Evolutionary conservation across 2,888 invertebrate genomes (phyloP).

Genomic region (Plebejus anna): DNA sequence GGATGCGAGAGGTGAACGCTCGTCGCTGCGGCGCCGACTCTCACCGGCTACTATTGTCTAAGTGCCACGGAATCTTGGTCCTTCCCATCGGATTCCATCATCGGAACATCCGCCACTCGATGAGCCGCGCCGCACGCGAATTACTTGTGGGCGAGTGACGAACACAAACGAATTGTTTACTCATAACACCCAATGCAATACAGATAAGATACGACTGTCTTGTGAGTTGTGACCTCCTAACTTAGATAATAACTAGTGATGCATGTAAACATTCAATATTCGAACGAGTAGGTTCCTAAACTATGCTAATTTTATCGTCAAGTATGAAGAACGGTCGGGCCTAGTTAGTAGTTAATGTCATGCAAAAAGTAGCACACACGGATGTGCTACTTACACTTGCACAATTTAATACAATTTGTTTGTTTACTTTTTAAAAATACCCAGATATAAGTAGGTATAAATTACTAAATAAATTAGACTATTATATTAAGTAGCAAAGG

Average conservation of each 20-base stretch:
- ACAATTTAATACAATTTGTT: slow-evolving; percentile 11
- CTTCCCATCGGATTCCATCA: slow-evolving; percentile 75
- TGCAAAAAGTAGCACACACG: slow-evolving; percentile 22
- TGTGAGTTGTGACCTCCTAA: slow-evolving; percentile 33
- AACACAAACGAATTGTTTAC: slow-evolving; percentile 52
- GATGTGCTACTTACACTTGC: slow-evolving; percentile 18
- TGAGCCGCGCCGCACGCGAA: slow-evolving; percentile 68
- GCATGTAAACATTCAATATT: not conserved
- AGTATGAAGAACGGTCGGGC: slow-evolving; percentile 3
- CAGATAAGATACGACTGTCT: slow-evolving; percentile 62
- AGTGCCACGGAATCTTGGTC: slow-evolving; percentile 78
- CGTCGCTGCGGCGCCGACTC: slow-evolving; percentile 77
- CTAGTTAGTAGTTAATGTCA: slow-evolving; percentile 7
- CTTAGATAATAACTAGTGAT: not conserved
- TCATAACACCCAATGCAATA: slow-evolving; percentile 50
- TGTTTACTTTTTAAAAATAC: not conserved
- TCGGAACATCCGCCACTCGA: slow-evolving; percentile 67
- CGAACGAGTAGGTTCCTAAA: not conserved
- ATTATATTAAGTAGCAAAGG: not conserved
- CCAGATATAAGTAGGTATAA: not conserved
- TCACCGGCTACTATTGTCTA: slow-evolving; percentile 77
- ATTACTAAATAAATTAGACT: not conserved
- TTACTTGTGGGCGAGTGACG: slow-evolving; percentile 50
- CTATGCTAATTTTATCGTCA: slow-evolving; percentile 18
- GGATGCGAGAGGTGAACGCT: slow-evolving; percentile 77